phyloP scores from a whole-genome alignment of 2,797 vertebrate species.

The Glyptemys insculpta region DNA sequence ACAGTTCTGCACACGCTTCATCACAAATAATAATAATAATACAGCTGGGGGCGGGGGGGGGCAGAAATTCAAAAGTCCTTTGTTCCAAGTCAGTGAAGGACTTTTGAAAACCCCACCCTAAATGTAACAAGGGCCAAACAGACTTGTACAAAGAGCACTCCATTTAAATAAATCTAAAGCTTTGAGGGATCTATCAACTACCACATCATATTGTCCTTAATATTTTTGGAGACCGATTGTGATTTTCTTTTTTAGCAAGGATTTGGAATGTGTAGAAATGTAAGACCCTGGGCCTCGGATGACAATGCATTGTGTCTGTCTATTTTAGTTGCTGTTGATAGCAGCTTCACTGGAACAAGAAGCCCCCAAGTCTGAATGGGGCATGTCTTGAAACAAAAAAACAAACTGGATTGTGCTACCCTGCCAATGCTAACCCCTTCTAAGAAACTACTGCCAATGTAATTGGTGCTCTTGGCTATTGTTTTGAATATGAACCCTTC shows the following conservation, averaged over 20 bases:
- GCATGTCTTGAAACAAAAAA: conserved; percentile 1
- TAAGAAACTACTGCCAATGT: background rate
- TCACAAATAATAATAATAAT: background rate
- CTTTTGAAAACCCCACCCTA: background rate
- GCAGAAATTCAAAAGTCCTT: background rate
- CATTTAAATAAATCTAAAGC: background rate
- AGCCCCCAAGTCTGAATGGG: background rate
- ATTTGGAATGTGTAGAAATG: background rate
- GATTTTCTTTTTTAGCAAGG: background rate
- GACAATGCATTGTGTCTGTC: background rate
- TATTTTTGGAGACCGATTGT: background rate
- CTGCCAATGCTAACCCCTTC: background rate
- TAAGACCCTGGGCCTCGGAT: background rate
- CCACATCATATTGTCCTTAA: background rate
- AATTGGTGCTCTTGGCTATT: background rate
- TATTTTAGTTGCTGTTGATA: background rate
- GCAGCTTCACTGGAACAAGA: background rate
- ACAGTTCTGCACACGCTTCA: background rate
- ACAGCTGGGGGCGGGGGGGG: background rate
- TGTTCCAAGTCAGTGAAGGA: background rate
- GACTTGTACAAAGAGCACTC: background rate
- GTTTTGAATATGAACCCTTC: background rate
- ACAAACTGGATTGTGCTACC: background rate
- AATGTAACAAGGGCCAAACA: background rate
- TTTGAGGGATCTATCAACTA: background rate